Evolutionary conservation across 2,113 vertebrate species (phyloP), one percentile per base, ranked within the genome.

Genomic region (Riparia riparia): DNA sequence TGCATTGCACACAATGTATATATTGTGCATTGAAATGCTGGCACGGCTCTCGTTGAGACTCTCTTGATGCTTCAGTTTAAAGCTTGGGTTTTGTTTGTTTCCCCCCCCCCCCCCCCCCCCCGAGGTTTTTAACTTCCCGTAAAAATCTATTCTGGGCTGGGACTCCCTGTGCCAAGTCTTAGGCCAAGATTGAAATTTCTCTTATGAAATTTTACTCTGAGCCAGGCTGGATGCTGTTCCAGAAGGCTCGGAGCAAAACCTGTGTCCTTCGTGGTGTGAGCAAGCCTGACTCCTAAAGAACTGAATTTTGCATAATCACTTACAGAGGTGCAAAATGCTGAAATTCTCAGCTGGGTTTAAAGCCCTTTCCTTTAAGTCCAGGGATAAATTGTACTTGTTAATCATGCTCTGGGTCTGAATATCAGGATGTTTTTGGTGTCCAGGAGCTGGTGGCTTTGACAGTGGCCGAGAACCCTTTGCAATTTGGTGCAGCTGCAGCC

Each of bases 131-230:
- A n/a, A 76, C 53, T 93, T 93, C 78, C 81, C 61, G 5, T 93
- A 79, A 42, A 93, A 91, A 69, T 77, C 91, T 90, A 20, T 91
- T 89, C 86, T 89, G 65, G 81, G 91, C 49, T 84, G 86, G 76
- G 82, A 37, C 19, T 56, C 44, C 14, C 51, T 31, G 69, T 86
- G 89, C 91, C 72, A 82, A 80, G 29, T 54, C 64, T 70, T 39
- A 18, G 76, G 76, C 73, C 80, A 63, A 70, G 69, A 56, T 0
- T 63, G 51, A 81, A 50, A 63, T 82, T 64, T 89, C 79, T 83
- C 73, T n/a, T 17, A 18, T 60, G 83, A 81, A 57, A 31, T 70
- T 63, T 73, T 68, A 17, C 19, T 63, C 34, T 6, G 47, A 88
- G 89, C 45, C 83, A 63, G 72, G 50, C n/a, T 41, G 63, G 60